Evolutionary conservation across 2,113 vertebrate genomes (phyloP).

Genomic region (Nyctibius bracteatus): DNA sequence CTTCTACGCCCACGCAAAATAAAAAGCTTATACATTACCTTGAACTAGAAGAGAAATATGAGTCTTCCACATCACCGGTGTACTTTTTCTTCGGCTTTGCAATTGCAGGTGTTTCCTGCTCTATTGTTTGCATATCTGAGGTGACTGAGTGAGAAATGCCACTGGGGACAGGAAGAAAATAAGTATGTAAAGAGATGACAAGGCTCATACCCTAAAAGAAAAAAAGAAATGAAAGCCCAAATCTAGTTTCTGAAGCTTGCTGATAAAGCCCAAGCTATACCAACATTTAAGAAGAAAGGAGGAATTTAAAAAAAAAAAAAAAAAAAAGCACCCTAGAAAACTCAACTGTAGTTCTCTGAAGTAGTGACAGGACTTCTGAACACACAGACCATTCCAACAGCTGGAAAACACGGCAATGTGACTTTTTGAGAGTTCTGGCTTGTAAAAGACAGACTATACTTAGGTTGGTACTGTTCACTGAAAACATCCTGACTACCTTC

Average conservation of each 20-base stretch:
- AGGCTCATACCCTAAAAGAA: neutral
- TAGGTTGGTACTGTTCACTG: neutral
- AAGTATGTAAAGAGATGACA: neutral
- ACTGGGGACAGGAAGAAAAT: slow-evolving; percentile 60
- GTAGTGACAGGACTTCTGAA: neutral
- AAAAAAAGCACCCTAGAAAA: neutral
- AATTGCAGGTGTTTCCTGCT: slow-evolving; percentile 83
- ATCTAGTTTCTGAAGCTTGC: neutral
- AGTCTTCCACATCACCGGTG: slow-evolving; percentile 75
- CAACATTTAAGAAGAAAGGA: neutral
- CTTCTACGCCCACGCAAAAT: neutral
- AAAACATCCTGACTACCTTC: neutral
- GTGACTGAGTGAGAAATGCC: slow-evolving; percentile 92
- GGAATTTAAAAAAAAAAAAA: neutral
- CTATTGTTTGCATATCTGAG: slow-evolving; percentile 92
- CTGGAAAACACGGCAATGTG: neutral
- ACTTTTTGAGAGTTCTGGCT: neutral
- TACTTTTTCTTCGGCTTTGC: slow-evolving; percentile 74
- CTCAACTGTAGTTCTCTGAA: neutral
- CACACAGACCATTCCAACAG: neutral
- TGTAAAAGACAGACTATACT: neutral
- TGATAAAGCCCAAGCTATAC: neutral
- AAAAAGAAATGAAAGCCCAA: neutral
- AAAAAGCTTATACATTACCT: slow-evolving; percentile 45
- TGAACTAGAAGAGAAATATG: slow-evolving; percentile 73